Evolutionary conservation across 1,140 invertebrate genomes (phyloP).

Genomic region (Orchesella cincta): DNA sequence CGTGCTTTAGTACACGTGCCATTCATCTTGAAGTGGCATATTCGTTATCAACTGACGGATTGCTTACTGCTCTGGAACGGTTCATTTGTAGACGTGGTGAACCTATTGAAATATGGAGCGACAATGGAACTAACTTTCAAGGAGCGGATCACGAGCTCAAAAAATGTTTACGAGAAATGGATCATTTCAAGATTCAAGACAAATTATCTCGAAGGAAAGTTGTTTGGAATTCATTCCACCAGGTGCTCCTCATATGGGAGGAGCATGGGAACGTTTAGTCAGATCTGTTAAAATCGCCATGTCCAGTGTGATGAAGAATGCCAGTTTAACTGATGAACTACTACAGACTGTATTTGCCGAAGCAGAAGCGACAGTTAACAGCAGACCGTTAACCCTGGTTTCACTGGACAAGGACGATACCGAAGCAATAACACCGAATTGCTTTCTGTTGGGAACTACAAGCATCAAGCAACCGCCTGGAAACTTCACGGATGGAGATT

Average conservation of each 20-base stretch:
- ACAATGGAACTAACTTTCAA: constrained; percentile 54
- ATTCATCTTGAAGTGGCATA: constrained; percentile 49
- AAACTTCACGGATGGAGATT: background rate
- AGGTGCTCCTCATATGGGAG: background rate
- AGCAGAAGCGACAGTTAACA: constrained; percentile 3
- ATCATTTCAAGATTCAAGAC: background rate
- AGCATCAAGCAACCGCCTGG: constrained; percentile 1
- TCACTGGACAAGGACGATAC: background rate
- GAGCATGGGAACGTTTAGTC: background rate
- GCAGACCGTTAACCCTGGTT: background rate
- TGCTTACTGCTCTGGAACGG: constrained; percentile 51
- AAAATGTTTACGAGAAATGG: background rate
- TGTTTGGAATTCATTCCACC: background rate
- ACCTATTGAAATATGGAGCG: constrained; percentile 46
- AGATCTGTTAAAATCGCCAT: background rate
- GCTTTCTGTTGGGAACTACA: background rate
- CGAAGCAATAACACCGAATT: background rate
- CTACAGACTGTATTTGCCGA: background rate
- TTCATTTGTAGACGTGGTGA: constrained; percentile 52
- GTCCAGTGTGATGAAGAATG: background rate
- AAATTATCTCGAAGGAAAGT: background rate
- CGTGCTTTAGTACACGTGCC: constrained; percentile 40
- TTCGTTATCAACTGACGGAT: constrained; percentile 49
- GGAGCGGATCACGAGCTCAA: constrained; percentile 12
- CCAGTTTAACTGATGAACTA: background rate